These are phyloP conservation scores for Lagodon rhomboides DNA, from an alignment of 2,797 vertebrate species.

Conservation along the genomic window DNA sequence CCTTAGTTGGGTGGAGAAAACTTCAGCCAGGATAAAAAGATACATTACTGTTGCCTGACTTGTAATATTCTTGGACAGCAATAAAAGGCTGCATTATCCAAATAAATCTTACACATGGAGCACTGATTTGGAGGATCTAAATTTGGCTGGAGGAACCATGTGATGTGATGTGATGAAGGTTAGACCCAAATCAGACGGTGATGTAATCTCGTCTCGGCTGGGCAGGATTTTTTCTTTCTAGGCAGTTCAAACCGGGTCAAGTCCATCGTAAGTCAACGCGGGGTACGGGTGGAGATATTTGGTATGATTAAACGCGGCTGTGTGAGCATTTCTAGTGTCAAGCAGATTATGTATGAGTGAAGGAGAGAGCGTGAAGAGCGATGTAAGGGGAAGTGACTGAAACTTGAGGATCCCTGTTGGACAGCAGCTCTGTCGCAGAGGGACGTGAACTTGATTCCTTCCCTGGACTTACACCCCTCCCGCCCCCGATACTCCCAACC, in stretches of 20 bases:
- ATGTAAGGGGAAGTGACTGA: conserved; percentile 60
- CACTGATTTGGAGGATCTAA: conserved; percentile 46
- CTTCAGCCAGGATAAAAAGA: conserved; percentile 16
- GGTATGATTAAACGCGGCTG: conserved; percentile 59
- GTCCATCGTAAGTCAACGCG: conserved; percentile 40
- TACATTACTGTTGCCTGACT: conserved; percentile 11
- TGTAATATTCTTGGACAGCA: conserved; percentile 42
- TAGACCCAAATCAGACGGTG: conserved; percentile 41
- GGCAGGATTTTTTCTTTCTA: neutral
- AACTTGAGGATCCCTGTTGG: conserved; percentile 68
- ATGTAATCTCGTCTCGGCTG: conserved; percentile 44
- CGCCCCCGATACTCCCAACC: neutral
- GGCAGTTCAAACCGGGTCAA: conserved; percentile 49
- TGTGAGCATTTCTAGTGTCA: conserved; percentile 65
- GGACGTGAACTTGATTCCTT: conserved; percentile 59
- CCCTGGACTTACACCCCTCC: neutral
- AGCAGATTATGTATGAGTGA: conserved; percentile 49
- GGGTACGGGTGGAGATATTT: conserved; percentile 44
- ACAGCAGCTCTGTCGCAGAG: conserved; percentile 41
- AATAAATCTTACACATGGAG: conserved; percentile 43
- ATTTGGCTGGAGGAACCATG: conserved; percentile 32
- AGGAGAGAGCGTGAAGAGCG: conserved; percentile 52
- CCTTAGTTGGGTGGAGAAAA: neutral
- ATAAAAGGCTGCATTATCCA: conserved; percentile 39
- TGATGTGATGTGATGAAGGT: conserved; percentile 52